Percentiles rank a stretch among this genome's conserved stretches.
phyloP scores from a whole-genome alignment of 2,888 invertebrate species.

The Eupithecia pulchellata region DNA sequence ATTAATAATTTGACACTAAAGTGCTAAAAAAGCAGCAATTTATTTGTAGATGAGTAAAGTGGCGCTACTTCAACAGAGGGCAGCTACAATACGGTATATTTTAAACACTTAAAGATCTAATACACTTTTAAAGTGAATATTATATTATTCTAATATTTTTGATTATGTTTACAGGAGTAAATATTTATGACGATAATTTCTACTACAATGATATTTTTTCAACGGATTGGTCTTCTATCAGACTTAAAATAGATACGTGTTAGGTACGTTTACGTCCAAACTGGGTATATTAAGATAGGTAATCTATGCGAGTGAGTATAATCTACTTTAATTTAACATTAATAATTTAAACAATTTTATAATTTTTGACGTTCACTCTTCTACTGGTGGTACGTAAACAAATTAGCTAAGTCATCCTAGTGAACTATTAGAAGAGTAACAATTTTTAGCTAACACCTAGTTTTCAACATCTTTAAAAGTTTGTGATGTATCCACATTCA shows the following conservation, averaged over 20 bases:
- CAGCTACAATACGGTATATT: neutral
- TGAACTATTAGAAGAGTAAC: neutral
- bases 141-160: slow-evolving; percentile 1
- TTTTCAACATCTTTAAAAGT: neutral
- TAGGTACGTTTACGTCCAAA: slow-evolving; percentile 36
- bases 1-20: slow-evolving; percentile 4
- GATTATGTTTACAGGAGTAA: slow-evolving; percentile 14
- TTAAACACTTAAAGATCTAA: neutral
- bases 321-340: neutral
- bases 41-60: neutral
- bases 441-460: neutral
- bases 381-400: neutral
- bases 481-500: neutral
- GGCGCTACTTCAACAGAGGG: neutral
- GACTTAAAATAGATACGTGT: slow-evolving; percentile 73
- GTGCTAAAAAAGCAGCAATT: neutral
- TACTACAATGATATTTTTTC: slow-evolving; percentile 6
- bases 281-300: slow-evolving; percentile 3
- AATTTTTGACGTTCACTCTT: neutral
- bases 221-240: slow-evolving; percentile 78
- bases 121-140: slow-evolving; percentile 25
- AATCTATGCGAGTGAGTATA: neutral
- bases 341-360: neutral
- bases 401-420: neutral
- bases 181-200: slow-evolving; percentile 15